Base-by-base conservation (phyloP, 1,140 invertebrate species). In the Macrotrachela quadricornifera region DNA sequence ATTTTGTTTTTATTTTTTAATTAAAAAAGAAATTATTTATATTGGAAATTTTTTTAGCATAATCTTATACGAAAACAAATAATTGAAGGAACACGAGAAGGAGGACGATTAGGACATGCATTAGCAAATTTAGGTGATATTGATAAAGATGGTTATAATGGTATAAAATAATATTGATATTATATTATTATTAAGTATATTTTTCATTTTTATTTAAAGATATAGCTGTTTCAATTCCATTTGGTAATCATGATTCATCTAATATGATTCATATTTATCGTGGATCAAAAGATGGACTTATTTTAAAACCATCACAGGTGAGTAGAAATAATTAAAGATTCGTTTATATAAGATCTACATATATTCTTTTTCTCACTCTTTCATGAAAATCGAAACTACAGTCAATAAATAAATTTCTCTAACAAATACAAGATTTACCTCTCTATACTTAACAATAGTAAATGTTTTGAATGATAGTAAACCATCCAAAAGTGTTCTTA, bases 141-240 rank as follows among this genome's bases (percentile, higher is more conserved):
- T 46, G 90, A 97, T 69, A 78, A 79, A 51, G 90, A 97, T 69
- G 85, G 85, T 13, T 75, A 62, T 59, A 61, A 71, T 59, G 74
- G 71, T 72, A 57, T 58, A 56, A 55, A 11, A 59, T 56, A 48
- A 51, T 51, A 30, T 17, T 52, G n/a, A 18, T 4, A 44, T n/a
- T 2, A n/a, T 4, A n/a, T 44, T 42, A 12, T 42, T 12, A 12
- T 42, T n/a, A n/a, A 44, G 9, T 9, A 4, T 13, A 21, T 48
- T 8, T 1, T 10, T 44, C 45, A 47, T 55, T 59, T 63, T 68
- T 58, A 41, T 58, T 64, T 70, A 17, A 62, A 85, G 91, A 97
- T 72, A 80, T 97, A 57, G 86, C 82, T 10, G 85, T 96, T 39
- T 91, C 90, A 14, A 88, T 90, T 1, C 92, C 91, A 0, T 96